Base-by-base conservation (phyloP, 2,797 vertebrate genomes). In the Gymnodraco acuticeps region DNA sequence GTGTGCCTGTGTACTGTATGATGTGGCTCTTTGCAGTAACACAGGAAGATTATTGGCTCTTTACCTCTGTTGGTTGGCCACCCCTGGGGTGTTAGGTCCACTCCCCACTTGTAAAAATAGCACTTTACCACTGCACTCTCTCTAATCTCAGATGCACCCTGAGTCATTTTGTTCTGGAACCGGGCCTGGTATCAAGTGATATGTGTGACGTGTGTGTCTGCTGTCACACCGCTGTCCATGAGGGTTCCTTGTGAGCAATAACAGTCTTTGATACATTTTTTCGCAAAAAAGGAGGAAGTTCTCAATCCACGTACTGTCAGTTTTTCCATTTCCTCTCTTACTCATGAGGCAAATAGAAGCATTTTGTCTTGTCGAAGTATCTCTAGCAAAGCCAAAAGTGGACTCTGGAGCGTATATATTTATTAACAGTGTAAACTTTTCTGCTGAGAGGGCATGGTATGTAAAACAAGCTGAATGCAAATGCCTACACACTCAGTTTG, bases 261-360 rank as follows among this genome's bases (percentile, higher is more conserved):
- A 58, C 70, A 73, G 64, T 55, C 56, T 38, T 55, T 69, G 23
- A 46, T 19, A 27, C 3, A 27, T 27, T 27, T 3, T 3, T 51
- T 38, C 14, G 3, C 41, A 14, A 2, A 0, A 66, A 79, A 84
- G 16, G 75, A 59, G 82, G 89, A 87, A 87, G 73, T 73, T 63
- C 43, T 60, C 38, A 1, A 10, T 65, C 56, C 65, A 23, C 8
- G 8, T 23, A 20, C 16, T 66, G 56, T 68, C 72, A 69, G 1
- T 41, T 60, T 76, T 80, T 81, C 64, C 75, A 27, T 75, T 84
- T 88, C 84, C 80, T 70, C 33, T 38, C 75, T 78, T 77, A 51
- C 13, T 65, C 47, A 7, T 47, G 19, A 46, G 47, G 55, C 65
- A 19, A 33, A 60, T 4, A 1, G n/a, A 48, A 47, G 45, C 38